Conservation (phyloP, 2,113 vertebrate genomes). For the Petrocephalus zakoni region DNA sequence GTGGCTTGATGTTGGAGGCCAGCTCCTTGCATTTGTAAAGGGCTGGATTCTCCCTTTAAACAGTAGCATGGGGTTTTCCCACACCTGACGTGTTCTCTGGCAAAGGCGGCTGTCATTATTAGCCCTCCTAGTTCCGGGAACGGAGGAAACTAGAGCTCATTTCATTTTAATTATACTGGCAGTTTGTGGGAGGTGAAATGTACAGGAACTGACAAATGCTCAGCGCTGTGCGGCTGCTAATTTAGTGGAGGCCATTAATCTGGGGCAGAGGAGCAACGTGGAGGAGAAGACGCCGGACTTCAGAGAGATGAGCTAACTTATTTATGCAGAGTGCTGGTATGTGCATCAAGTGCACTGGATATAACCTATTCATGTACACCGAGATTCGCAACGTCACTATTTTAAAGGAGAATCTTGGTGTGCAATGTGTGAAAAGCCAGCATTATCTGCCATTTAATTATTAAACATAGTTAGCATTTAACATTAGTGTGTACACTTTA, state of each 20-base stretch:
- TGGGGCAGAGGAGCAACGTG: constrained; percentile 40
- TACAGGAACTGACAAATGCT: constrained; percentile 60
- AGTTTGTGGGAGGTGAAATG: constrained; percentile 58
- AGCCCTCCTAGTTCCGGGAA: background rate
- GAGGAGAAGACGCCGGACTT: background rate
- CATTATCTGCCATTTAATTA: background rate
- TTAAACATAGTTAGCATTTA: background rate
- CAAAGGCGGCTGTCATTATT: background rate
- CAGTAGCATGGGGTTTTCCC: background rate
- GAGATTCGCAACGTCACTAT: background rate
- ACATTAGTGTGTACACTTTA: background rate
- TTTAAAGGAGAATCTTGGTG: background rate
- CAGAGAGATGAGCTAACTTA: background rate
- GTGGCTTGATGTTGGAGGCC: background rate
- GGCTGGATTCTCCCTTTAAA: background rate
- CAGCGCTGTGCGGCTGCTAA: constrained; percentile 51
- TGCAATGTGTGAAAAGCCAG: background rate
- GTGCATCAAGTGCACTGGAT: background rate
- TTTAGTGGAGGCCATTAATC: constrained; percentile 62
- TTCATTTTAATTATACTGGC: constrained; percentile 59
- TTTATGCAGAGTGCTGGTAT: background rate
- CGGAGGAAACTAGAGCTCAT: constrained; percentile 11
- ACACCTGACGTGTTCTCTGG: background rate
- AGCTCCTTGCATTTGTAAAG: background rate
- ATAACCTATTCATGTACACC: background rate